Percentiles rank a stretch among this genome's conserved stretches.
phyloP scores from a whole-genome alignment of 1,140 invertebrate species.

The Pseudomyrmex dendroicus region DNA sequence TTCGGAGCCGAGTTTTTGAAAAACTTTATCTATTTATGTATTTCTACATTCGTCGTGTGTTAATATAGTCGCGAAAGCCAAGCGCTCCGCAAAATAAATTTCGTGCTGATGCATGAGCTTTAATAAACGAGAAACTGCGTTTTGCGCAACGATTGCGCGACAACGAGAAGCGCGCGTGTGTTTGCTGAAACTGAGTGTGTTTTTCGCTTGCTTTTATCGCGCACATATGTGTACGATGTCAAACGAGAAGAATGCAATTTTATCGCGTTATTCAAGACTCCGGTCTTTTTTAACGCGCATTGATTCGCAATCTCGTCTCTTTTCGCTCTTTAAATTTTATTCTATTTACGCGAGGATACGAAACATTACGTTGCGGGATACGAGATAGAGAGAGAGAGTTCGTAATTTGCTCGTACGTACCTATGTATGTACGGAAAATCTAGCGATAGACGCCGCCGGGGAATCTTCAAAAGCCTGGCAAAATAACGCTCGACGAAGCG shows the following conservation, averaged over 20 bases:
- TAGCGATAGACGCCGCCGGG: background rate
- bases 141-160: background rate
- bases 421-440: background rate
- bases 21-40: too few relatives aligned
- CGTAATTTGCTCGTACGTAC: background rate
- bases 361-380: conserved; percentile 2
- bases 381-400: background rate
- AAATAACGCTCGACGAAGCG: conserved; percentile 23
- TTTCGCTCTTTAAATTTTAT: conserved; percentile 9
- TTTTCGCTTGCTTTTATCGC: background rate
- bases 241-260: conserved; percentile 39
- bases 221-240: background rate
- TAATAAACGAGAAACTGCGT: conserved; percentile 34
- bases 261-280: background rate
- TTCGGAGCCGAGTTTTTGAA: too few relatives aligned
- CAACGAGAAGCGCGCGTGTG: too few relatives aligned
- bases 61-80: conserved; percentile 4
- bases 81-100: conserved; percentile 18
- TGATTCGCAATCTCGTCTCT: conserved; percentile 1
- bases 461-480: conserved; percentile 32
- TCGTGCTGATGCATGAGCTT: background rate
- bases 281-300: conserved; percentile 13
- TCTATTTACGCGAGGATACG: background rate
- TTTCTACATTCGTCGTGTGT: background rate
- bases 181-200: background rate